Evolutionary conservation across 92 coral and sea anemone species (phyloP), one percentile per base, ranked within the genome.

Genomic region (Heliopora coerulea): DNA sequence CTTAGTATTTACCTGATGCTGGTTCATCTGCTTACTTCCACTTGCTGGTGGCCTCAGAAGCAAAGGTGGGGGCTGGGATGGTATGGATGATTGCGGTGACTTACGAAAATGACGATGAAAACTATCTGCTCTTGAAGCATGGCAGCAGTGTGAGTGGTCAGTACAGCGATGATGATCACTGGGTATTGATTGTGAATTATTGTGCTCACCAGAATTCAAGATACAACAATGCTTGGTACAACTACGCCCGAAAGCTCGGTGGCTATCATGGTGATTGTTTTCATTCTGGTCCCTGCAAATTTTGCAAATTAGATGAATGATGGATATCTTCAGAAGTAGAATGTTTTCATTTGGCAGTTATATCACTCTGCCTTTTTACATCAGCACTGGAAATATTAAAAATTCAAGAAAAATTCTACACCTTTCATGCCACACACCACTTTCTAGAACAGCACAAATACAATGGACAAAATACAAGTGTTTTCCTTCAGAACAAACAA

Each of bases 61-160:
- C 81, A 35, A 81, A 62, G 54, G 85, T 68, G 18, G 89, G 67
- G 42, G 68, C 68, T 26, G 84, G 50, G 73, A 89, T 80, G 32
- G 89, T 91, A 65, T 85, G 87, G 26, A 83, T 82, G 66, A 86
- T 84, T 59, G 84, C 86, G 65, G 86, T 86, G 2, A 89, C 91
- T 8, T 96, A 91, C 10, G 97, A 89, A 67, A 67, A 25, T 67
- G 74, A 48, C 29, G 74, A 18, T 49, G 74, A 46, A 30, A 35
- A 20, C 21, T 65, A 20, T 67, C 74, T 44, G 32, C 58, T 29
- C 58, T 12, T 0, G 74, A 46, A 29, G 24, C 48, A 41, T 67
- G 74, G 26, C 74, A 67, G 39, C 74, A 67, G 15, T 58, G 77
- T 7, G 77, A 70, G 17, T 54, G 48, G 28, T 70, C 62, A 20